Evolutionary conservation across 2,888 invertebrate genomes (phyloP), one percentile per base, ranked within the genome.

Genomic region (Drosophila pullipes): DNA sequence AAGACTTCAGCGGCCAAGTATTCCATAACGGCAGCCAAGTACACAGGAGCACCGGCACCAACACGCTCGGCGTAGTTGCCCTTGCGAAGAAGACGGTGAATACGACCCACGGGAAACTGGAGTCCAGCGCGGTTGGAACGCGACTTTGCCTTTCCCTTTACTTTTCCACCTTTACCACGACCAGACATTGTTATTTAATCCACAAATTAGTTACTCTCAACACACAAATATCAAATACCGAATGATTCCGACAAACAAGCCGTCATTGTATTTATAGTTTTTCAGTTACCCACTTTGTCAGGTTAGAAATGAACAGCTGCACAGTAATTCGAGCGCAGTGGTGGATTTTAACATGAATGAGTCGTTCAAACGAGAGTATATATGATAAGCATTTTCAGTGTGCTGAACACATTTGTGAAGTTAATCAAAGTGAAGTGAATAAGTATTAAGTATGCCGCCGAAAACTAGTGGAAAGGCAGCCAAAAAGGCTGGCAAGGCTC

Each of bases 1-100:
- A 95, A 86, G 1, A 95, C 94, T 94, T 96, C 96, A 75, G 96
- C 96, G n/a, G 96, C 95, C 71, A 95, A 89, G 82, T 95, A 95
- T 88, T 96, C 95, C 94, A 96, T 94, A 0, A 95, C 95, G 35
- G 94, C 94, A 0, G 94, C 94, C 63, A 95, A 85, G 73, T 95
- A 95, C 0, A 95, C 94, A 2, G 94, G 94, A 44, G 94, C 94
- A 28, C 78, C 78, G 37, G 94, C 94, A 39, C 95, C 95, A 37
- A 95, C 95, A 18, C 95, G 93, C 77, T 95, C 95, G 0, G 96
- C 95, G 86, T 80, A 80, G 67, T 80, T 79, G 1, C 96, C 96
- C 77, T 95, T 95, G 13, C 95, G 94, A 5, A 96, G 93, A 28
- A 95, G 92, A 76, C 95, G 94, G 79, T 95, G 95, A 50, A 96